These are phyloP conservation scores for Notoglanidium macrostoma DNA, from an alignment of 2,797 vertebrate genomes.

Conservation along the genomic window DNA sequence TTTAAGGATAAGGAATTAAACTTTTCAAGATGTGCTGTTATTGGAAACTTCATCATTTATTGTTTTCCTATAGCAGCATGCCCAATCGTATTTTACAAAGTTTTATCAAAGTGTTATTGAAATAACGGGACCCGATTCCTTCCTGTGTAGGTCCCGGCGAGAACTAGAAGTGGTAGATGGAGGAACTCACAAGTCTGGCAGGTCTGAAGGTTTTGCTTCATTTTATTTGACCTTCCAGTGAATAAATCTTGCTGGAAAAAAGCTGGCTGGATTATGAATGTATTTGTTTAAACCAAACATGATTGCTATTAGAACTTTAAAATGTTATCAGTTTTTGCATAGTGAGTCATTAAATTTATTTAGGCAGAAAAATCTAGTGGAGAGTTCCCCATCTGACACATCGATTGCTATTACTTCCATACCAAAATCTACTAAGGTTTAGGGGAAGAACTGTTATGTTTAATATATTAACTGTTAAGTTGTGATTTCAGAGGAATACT, in stretches of 20 bases:
- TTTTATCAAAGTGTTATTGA: not conserved
- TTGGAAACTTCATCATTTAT: not conserved
- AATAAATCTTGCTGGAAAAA: not conserved
- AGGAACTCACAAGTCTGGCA: conserved; percentile 70
- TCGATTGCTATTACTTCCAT: not conserved
- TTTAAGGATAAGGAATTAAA: not conserved
- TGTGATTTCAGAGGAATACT: not conserved
- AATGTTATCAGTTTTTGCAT: not conserved
- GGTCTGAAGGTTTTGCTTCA: conserved; percentile 59
- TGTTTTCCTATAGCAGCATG: not conserved
- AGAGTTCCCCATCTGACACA: conserved; percentile 1
- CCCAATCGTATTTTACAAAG: not conserved
- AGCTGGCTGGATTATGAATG: not conserved
- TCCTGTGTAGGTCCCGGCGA: conserved; percentile 67
- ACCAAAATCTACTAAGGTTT: not conserved
- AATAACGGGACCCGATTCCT: not conserved
- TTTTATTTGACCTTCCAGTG: not conserved
- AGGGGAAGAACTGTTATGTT: not conserved
- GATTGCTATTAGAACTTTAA: not conserved
- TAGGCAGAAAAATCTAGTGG: not conserved
- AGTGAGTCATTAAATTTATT: not conserved
- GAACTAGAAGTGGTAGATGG: conserved; percentile 69
- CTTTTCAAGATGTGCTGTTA: not conserved
- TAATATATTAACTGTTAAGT: not conserved
- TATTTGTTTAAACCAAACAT: not conserved